These are phyloP conservation scores for Gymnodraco acuticeps DNA, from an alignment of 2,797 vertebrate species.

Conservation along the genomic window DNA sequence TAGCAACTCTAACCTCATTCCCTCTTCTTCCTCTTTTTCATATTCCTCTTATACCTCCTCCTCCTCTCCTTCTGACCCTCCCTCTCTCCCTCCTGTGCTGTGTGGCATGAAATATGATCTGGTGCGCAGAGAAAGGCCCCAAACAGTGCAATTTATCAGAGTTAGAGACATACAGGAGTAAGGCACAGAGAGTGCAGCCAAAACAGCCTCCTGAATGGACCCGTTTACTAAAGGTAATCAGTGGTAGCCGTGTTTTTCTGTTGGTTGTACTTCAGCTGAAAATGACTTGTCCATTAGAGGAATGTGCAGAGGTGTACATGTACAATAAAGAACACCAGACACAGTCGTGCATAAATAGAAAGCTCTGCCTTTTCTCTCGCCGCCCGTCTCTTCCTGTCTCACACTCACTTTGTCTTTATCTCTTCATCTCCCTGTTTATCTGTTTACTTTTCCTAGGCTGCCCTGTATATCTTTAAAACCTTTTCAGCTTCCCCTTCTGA, in stretches of 20 bases:
- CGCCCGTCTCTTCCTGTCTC: background rate
- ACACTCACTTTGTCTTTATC: constrained; percentile 30
- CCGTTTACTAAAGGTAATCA: constrained; percentile 55
- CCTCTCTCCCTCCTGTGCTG: constrained; percentile 29
- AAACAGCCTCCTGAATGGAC: constrained; percentile 51
- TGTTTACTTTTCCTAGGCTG: constrained; percentile 46
- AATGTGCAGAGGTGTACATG: constrained; percentile 7
- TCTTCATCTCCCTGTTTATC: constrained; percentile 31
- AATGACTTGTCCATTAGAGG: constrained; percentile 46
- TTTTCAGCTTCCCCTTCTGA: constrained; percentile 36
- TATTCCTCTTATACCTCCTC: constrained; percentile 25
- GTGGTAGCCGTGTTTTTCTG: constrained; percentile 45
- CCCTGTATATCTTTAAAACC: constrained; percentile 24
- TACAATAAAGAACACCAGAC: constrained; percentile 7
- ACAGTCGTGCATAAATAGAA: constrained; percentile 7
- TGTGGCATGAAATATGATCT: constrained; percentile 69
- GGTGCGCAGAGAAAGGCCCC: constrained; percentile 60
- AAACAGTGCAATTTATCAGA: constrained; percentile 76
- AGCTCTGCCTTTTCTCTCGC: constrained; percentile 1
- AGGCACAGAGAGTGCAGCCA: constrained; percentile 41
- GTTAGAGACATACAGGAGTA: constrained; percentile 55
- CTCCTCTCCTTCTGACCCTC: constrained; percentile 22
- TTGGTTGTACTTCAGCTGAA: constrained; percentile 45
- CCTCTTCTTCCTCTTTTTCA: constrained; percentile 7
- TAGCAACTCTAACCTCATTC: constrained; percentile 19